Conservation (phyloP, 2,888 invertebrate genomes). For the Automeris io region DNA sequence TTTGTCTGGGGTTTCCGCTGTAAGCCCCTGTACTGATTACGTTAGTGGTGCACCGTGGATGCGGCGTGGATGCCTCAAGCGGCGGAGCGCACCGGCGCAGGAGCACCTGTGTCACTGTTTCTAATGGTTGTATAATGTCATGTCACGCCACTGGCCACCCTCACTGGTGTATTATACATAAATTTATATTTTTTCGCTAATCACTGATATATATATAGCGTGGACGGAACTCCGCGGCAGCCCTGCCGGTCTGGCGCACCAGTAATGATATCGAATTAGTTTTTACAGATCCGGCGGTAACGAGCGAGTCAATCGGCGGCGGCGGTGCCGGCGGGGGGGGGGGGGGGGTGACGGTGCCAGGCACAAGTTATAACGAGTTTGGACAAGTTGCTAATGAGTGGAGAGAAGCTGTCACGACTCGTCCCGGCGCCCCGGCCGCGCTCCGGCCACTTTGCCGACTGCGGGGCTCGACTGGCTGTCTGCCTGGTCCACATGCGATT, state of each 20-base stretch:
- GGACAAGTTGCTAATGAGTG: conserved; percentile 69
- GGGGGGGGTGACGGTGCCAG: conserved; percentile 12
- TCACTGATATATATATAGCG: conserved; percentile 1
- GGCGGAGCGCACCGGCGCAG: no score
- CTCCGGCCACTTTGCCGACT: conserved; percentile 10
- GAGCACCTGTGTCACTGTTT: no score
- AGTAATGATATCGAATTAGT: conserved; percentile 31
- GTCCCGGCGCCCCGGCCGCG: background rate
- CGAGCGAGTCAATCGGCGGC: conserved; percentile 39
- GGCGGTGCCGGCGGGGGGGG: conserved; percentile 12
- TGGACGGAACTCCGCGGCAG: conserved; percentile 9
- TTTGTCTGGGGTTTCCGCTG: no score
- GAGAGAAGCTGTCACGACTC: conserved; percentile 15
- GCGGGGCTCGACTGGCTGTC: conserved; percentile 5
- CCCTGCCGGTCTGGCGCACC: conserved; percentile 12
- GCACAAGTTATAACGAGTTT: conserved; percentile 65
- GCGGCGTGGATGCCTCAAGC: no score
- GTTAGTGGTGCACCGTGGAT: no score
- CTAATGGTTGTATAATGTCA: no score
- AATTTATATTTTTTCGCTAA: no score
- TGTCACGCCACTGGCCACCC: no score
- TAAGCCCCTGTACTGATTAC: no score
- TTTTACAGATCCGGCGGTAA: conserved; percentile 27
- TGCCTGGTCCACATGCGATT: no score
- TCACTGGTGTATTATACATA: no score